Base-by-base conservation (phyloP, 1,140 invertebrate genomes). In the Macrobrachium rosenbergii region DNA sequence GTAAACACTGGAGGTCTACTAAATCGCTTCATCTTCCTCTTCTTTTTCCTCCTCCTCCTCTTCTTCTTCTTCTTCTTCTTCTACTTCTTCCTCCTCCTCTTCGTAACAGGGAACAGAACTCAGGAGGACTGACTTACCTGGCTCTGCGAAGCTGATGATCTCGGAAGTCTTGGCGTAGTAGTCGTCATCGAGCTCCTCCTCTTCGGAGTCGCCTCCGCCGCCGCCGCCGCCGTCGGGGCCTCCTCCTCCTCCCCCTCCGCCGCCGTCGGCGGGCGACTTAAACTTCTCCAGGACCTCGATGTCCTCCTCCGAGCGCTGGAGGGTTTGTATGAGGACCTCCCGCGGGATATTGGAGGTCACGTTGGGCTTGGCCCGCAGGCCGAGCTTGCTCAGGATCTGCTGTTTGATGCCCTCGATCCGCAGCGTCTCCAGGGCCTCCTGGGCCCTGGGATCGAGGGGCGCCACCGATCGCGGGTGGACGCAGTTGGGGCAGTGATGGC, bases 131-230 rank as follows among this genome's bases (percentile, higher is more conserved):
- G 23, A 12, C 93, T 94, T 92, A 96, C 96, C 96, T 92, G 94
- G 94, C 91, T 96, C 95, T 8, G 95, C 95, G 91, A 96, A 96
- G 17, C 95, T 94, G 90, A 96, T 96, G 90, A 96, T 96, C 92
- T 96, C 95, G 43, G 95, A 95, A 8, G 95, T 96, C 87, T 94
- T 94, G 16, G 95, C 95, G 91, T 95, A 96, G 91, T 95, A 96
- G 90, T 96, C 95, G 64, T 93, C 92, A 67, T 92, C 92, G 19
- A 91, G 90, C 8, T 91, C 83, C 60, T 93, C 92, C 67, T 92
- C 92, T 17, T 91, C 90, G 16, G 91, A 82, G 17, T 87, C 78
- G 28, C 28, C 28, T 37, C 28, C 28, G 1, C 28, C 28, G 1
- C 28, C 28, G 3, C 28, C 28, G 1, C 28, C 28, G 28, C 28